Evolutionary conservation across 2,113 vertebrate genomes (phyloP).

Genomic region (Anolis carolinensis): DNA sequence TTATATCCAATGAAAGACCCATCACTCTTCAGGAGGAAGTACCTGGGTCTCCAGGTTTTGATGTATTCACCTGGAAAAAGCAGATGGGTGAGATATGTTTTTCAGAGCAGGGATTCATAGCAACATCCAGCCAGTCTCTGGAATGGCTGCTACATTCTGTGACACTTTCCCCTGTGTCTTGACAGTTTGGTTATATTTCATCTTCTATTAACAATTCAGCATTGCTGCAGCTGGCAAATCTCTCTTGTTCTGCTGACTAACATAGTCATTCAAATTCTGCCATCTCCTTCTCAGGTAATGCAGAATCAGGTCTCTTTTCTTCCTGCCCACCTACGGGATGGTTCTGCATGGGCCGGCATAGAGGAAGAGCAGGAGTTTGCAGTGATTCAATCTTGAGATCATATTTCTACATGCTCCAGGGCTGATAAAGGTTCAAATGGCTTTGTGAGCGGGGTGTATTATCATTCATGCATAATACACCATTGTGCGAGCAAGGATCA

Average conservation of each 20-base stretch:
- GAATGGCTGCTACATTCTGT: too few relatives aligned
- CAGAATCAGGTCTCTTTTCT: neutral
- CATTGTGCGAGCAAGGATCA: neutral
- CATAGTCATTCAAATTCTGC: neutral
- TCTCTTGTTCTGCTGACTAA: neutral
- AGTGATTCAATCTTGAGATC: neutral
- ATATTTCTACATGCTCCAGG: neutral
- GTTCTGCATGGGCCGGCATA: neutral
- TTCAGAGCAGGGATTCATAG: neutral
- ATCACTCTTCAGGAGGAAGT: conserved; percentile 93
- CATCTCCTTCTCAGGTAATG: neutral
- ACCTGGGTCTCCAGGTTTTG: conserved; percentile 93
- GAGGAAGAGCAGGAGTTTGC: neutral
- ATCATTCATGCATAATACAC: neutral
- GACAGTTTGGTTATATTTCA: too few relatives aligned
- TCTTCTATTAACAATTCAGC: neutral
- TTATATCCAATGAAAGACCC: conserved; percentile 96
- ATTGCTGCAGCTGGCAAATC: neutral
- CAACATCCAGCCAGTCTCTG: neutral
- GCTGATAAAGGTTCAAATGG: neutral
- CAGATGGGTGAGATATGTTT: neutral
- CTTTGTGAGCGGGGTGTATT: neutral
- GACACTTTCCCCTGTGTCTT: neutral
- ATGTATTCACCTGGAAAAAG: conserved; percentile 88
- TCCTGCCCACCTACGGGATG: neutral